Conservation (phyloP, 1,140 invertebrate species). For the Mactra quadrangularis region DNA sequence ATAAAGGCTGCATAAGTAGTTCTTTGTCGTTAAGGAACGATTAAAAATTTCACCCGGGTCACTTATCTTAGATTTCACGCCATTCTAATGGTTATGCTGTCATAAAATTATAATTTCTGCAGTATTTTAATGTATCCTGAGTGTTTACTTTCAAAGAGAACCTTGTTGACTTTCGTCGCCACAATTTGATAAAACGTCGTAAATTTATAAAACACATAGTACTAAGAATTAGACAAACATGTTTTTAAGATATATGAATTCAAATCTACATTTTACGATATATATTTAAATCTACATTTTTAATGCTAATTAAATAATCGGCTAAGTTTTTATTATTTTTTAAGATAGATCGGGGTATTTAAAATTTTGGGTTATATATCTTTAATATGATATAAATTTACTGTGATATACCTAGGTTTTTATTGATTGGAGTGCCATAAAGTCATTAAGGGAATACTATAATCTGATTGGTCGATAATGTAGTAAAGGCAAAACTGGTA, state of each 20-base stretch:
- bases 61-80: conserved; percentile 50
- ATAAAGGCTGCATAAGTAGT: conserved; percentile 30
- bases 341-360: too few relatives aligned
- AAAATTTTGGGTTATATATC: conserved; percentile 19
- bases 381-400: conserved; percentile 8
- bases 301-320: too few relatives aligned
- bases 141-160: conserved; percentile 23
- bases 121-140: conserved; percentile 43
- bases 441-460: conserved; percentile 7
- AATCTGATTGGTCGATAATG: conserved; percentile 38
- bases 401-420: conserved; percentile 4
- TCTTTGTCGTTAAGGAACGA: conserved; percentile 19
- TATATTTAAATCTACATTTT: too few relatives aligned
- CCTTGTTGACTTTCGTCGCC: conserved; percentile 27
- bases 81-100: conserved; percentile 47
- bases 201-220: conserved; percentile 53
- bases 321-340: too few relatives aligned
- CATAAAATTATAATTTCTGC: conserved; percentile 54
- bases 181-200: conserved; percentile 25
- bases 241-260: too few relatives aligned
- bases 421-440: conserved; percentile 37
- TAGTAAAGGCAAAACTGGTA: neutral
- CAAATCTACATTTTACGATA: too few relatives aligned
- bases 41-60: conserved; percentile 16
- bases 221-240: conserved; percentile 22